These are phyloP conservation scores for Tricholaema leucomelas DNA, from an alignment of 2,113 vertebrate species.

Conservation along the genomic window DNA sequence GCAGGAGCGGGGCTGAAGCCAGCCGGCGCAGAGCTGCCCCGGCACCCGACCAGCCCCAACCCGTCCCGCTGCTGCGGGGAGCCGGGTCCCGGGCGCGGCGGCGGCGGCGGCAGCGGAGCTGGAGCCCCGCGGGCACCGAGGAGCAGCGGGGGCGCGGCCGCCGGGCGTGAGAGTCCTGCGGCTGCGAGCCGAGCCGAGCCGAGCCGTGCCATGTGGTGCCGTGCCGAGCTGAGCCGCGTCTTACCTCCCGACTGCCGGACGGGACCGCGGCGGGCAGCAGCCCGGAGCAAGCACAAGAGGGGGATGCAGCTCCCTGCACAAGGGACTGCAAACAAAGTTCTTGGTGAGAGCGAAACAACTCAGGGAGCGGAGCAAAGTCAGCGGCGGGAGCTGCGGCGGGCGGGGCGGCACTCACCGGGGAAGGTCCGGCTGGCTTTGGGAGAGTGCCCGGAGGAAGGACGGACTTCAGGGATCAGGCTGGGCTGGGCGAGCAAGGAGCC, in stretches of 20 bases:
- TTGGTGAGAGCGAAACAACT: constrained; percentile 30
- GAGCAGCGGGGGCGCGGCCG: not conserved
- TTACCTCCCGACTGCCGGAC: constrained; percentile 74
- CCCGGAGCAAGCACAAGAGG: constrained; percentile 2
- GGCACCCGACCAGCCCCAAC: not conserved
- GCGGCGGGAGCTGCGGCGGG: not conserved
- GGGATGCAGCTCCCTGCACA: constrained; percentile 56
- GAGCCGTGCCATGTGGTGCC: no score
- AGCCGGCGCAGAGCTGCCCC: not conserved
- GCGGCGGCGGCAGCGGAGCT: not conserved
- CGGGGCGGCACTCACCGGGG: not conserved
- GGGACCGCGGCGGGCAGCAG: constrained; percentile 50
- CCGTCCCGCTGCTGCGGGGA: no score
- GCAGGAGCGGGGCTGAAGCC: not conserved
- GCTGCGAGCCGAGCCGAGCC: not conserved
- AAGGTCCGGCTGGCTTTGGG: not conserved
- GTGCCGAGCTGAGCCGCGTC: not conserved
- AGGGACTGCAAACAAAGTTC: constrained; percentile 77
- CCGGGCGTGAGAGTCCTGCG: not conserved
- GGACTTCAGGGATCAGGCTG: not conserved
- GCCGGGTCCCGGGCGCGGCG: not conserved
- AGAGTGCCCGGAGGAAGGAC: not conserved
- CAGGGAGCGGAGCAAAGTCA: constrained; percentile 76
- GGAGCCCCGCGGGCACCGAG: not conserved
- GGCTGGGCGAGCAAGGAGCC: not conserved